Base-by-base conservation (phyloP, 2,888 invertebrate genomes). In the Hedya salicella region DNA sequence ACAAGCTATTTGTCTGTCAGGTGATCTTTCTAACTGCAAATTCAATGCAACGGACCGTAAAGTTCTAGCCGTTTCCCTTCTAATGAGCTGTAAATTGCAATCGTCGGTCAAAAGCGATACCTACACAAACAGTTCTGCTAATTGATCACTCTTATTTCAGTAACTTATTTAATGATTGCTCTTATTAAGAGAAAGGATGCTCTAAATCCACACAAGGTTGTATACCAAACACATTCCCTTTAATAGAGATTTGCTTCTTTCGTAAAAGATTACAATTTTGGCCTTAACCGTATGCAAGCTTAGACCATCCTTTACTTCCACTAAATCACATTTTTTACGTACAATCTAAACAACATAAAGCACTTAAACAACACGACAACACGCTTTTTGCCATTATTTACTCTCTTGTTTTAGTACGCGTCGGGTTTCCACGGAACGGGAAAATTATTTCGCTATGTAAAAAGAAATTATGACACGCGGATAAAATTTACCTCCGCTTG, bases 321-420 rank as follows among this genome's bases (percentile, higher is more conserved):
- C 36, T 36, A 36, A 36, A 36, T 11, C 11, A 36, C 8, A 1
- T 36, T 50, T n/a, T 64, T 49, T 57, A 52, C 16, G 46, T 46
- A 32, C 52, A 14, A 59, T 64, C 59, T 52, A 59, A 59, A 65
- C 64, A 65, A 52, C 64, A 65, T 59, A 65, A 65, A 65, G 65
- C 65, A 59, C 59, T 65, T 59, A 59, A 39, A 60, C 52, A 65
- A 59, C 44, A 53, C 62, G 44, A 42, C 14, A 53, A 62, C 32
- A 44, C 36, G 57, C 39, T 65, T 59, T 59, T 59, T 25, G 44
- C 52, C 46, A 14, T 62, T 46, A 60, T 44, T 52, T 40, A 53
- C 59, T 53, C 52, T 52, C 30, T 46, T 65, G 59, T 53, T 44
- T 57, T 42, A 21, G 36, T 44, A 46, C 39, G 32, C 44, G 46